Evolutionary conservation across 1,140 invertebrate genomes (phyloP).

Genomic region (Galendromus occidentalis): DNA sequence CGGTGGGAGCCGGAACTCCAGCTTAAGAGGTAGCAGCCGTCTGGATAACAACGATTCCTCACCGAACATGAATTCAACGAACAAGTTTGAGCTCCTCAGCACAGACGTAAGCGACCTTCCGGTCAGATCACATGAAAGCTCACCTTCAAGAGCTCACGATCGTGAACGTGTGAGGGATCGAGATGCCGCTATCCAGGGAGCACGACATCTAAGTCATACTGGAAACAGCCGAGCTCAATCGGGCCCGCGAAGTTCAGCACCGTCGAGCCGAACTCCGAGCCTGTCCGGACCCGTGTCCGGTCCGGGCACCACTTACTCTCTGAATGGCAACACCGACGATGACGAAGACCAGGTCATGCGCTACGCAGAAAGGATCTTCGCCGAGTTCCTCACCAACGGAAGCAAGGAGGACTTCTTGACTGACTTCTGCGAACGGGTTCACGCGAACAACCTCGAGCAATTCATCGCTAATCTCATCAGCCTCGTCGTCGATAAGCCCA

Average conservation of each 20-base stretch:
- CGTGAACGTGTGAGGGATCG: not conserved
- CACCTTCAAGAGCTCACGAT: not conserved
- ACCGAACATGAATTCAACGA: not conserved
- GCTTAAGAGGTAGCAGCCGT: not conserved
- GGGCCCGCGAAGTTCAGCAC: not conserved
- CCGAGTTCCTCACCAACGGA: not conserved
- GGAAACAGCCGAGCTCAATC: not conserved
- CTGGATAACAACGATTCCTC: not conserved
- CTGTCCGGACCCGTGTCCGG: not conserved
- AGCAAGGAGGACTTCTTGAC: not conserved
- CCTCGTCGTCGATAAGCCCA: not conserved
- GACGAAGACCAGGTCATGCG: not conserved
- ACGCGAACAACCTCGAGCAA: not conserved
- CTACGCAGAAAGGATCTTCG: not conserved
- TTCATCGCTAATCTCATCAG: not conserved
- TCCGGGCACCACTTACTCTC: not conserved
- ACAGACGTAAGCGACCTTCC: not conserved
- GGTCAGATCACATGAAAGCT: not conserved
- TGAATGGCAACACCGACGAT: not conserved
- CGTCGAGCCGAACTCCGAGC: not conserved
- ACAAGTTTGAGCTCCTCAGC: slow-evolving; percentile 7
- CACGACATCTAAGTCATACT: not conserved
- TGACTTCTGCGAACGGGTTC: slow-evolving; percentile 6
- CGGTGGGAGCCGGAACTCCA: slow-evolving; percentile 7
- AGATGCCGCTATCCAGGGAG: not conserved